Evolutionary conservation across 2,888 invertebrate species (phyloP).

Genomic region (Clistopyga incitator): DNA sequence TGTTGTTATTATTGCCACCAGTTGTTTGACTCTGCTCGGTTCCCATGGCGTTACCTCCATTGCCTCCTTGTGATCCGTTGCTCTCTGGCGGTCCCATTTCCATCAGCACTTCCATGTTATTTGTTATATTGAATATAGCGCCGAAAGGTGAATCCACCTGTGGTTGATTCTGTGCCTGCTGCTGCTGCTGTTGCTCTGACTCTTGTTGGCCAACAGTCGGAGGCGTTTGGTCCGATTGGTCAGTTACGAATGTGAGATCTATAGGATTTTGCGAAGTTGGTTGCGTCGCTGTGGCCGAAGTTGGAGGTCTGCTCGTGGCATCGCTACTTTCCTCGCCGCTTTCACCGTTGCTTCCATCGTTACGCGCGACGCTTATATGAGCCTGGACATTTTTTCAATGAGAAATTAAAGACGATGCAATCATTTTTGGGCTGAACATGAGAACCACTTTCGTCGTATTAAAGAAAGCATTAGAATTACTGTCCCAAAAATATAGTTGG

Average conservation of each 20-base stretch:
- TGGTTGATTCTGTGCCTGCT: conserved; percentile 53
- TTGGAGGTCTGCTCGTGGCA: conserved; percentile 53
- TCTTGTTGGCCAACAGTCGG: conserved; percentile 59
- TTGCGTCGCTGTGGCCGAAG: conserved; percentile 42
- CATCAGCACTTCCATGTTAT: conserved; percentile 87
- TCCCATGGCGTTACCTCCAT: conserved; percentile 62
- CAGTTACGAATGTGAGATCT: conserved; percentile 41
- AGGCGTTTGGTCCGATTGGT: conserved; percentile 44
- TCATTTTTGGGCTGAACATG: background rate
- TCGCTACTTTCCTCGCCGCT: conserved; percentile 59
- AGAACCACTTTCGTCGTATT: background rate
- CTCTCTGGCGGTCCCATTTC: conserved; percentile 84
- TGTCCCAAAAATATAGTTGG: too few species aligned
- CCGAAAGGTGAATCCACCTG: conserved; percentile 67
- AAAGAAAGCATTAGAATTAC: too few species aligned
- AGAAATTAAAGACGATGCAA: background rate
- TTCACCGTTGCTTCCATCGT: conserved; percentile 62
- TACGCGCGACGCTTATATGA: conserved; percentile 62
- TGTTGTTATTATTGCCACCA: conserved; percentile 68
- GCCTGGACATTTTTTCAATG: conserved; percentile 52
- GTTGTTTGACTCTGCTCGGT: conserved; percentile 75
- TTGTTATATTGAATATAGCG: conserved; percentile 80
- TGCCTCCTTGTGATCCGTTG: conserved; percentile 45
- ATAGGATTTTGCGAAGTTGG: conserved; percentile 46
- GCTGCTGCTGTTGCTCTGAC: conserved; percentile 65